phyloP scores from a whole-genome alignment of 2,888 invertebrate genomes.

The Epinotia brunnichana region DNA sequence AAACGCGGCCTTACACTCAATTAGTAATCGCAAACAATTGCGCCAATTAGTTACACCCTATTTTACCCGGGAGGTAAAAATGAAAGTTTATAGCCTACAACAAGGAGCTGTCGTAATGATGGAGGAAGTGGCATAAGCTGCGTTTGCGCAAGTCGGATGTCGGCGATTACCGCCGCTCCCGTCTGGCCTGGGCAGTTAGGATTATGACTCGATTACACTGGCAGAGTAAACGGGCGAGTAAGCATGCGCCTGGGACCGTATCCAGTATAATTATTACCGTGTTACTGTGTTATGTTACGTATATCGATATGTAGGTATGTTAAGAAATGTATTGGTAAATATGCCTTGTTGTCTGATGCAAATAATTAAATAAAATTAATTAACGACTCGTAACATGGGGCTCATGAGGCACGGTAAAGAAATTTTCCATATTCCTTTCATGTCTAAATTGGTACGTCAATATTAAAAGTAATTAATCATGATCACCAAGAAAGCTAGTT shows the following conservation, averaged over 20 bases:
- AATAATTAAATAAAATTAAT: too few relatives aligned
- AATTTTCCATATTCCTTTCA: too few relatives aligned
- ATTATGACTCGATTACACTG: constrained; percentile 11
- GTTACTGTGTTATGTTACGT: background rate
- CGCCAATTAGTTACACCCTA: background rate
- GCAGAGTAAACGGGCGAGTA: background rate
- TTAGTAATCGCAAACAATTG: too few relatives aligned
- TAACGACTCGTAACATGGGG: too few relatives aligned
- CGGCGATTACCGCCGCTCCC: constrained; percentile 62
- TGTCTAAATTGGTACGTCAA: too few relatives aligned
- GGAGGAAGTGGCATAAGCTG: constrained; percentile 46
- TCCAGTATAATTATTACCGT: background rate
- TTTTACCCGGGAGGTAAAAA: constrained; percentile 7
- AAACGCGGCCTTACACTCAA: too few relatives aligned
- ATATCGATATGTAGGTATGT: too few relatives aligned
- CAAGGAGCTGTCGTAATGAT: constrained; percentile 37
- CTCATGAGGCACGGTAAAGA: too few relatives aligned
- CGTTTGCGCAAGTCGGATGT: constrained; percentile 72
- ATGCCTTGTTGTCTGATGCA: too few relatives aligned
- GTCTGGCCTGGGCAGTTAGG: constrained; percentile 22
- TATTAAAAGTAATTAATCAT: too few relatives aligned
- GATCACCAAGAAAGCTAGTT: too few relatives aligned
- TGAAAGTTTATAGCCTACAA: constrained; percentile 21
- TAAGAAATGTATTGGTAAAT: too few relatives aligned
- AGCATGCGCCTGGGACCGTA: background rate